Evolutionary conservation across 2,888 invertebrate species (phyloP), one percentile per base, ranked within the genome.

Genomic region (Plagiodera versicolora): DNA sequence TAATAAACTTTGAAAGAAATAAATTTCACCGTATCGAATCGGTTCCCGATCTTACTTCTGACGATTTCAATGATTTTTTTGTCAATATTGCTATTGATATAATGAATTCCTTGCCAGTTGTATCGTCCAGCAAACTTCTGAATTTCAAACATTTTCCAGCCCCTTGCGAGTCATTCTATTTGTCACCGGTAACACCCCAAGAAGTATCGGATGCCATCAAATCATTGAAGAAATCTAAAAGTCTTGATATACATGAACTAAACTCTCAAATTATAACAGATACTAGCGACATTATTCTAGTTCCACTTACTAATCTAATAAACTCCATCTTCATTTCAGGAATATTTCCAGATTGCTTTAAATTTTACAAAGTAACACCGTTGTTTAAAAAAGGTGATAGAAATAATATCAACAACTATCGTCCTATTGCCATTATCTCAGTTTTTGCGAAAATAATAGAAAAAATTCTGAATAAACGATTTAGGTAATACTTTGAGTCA

Each of bases 1-100:
- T n/a, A n/a, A n/a, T n/a, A n/a, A 48, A 48, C 48, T 48, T 48
- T 48, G 48, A 48, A 48, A 48, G 20, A 48, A 48, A 48, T 2
- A 48, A 48, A 19, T 48, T 20, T 48, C 24, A 20, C 48, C 17
- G n/a, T 46, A 14, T 48, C n/a, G 4, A 48, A 48, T 48, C 10
- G 48, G 14, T 48, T 48, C 48, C 48, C 18, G 48, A 20, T 48
- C 48, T 20, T 48, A n/a, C n/a, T n/a, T n/a, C n/a, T n/a, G n/a
- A n/a, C n/a, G n/a, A n/a, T n/a, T n/a, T n/a, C n/a, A n/a, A n/a
- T n/a, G n/a, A n/a, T n/a, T n/a, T n/a, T n/a, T n/a, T n/a, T n/a
- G n/a, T n/a, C n/a, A n/a, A n/a, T n/a, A n/a, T n/a, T n/a, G n/a
- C n/a, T n/a, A n/a, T n/a, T n/a, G n/a, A n/a, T n/a, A n/a, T n/a